Conservation (phyloP, 2,888 invertebrate genomes). For the Maniola hyperantus region DNA sequence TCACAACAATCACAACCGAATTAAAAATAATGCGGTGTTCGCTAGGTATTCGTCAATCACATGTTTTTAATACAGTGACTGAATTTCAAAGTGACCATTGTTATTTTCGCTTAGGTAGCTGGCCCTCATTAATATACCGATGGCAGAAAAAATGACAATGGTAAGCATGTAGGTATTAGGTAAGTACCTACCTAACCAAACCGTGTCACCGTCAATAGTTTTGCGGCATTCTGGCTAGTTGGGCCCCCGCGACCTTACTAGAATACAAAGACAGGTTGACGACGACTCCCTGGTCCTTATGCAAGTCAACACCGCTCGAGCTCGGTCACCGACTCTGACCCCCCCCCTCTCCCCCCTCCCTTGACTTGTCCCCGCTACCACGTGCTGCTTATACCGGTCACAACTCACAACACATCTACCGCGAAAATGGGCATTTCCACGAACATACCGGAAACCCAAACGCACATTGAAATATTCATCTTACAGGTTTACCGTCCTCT, state of each 20-base stretch:
- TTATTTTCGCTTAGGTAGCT: slow-evolving; percentile 13
- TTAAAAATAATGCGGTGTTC: neutral
- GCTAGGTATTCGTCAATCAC: slow-evolving; percentile 9
- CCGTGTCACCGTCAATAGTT: slow-evolving; percentile 73
- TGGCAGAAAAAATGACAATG: slow-evolving; percentile 67
- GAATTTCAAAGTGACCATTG: slow-evolving; percentile 17
- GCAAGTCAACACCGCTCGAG: slow-evolving; percentile 71
- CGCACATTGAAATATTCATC: slow-evolving; percentile 47
- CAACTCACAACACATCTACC: slow-evolving; percentile 54
- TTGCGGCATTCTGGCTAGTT: slow-evolving; percentile 70
- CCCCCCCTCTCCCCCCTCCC: slow-evolving; percentile 34
- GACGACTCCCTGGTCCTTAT: slow-evolving; percentile 58
- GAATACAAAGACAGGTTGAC: slow-evolving; percentile 68
- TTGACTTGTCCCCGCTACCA: slow-evolving; percentile 36
- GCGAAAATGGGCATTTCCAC: slow-evolving; percentile 76
- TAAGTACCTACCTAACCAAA: slow-evolving; percentile 61
- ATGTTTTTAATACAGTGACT: slow-evolving; percentile 14
- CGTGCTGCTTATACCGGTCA: slow-evolving; percentile 56
- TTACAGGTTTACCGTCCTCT: slow-evolving; percentile 9
- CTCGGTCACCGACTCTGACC: slow-evolving; percentile 75
- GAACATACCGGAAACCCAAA: slow-evolving; percentile 70
- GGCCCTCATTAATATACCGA: slow-evolving; percentile 63
- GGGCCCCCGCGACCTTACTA: slow-evolving; percentile 64
- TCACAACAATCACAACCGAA: neutral
- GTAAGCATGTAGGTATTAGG: slow-evolving; percentile 55